Conservation (phyloP, 2,113 vertebrate species). For the Sprattus sprattus region DNA sequence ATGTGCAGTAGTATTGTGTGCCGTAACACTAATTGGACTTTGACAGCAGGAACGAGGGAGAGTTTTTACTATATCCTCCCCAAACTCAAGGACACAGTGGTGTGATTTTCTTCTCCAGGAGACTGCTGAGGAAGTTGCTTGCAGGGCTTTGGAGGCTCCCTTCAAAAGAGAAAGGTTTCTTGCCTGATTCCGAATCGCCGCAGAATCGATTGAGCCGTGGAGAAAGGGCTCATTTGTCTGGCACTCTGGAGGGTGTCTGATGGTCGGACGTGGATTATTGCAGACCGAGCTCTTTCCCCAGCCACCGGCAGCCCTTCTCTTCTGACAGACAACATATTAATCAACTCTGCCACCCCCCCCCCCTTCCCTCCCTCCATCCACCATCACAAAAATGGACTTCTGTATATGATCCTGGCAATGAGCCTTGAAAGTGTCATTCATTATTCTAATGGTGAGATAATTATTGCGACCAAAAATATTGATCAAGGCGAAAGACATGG, state of each 20-base stretch:
- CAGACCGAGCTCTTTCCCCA: constrained; percentile 13
- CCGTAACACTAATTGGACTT: neutral
- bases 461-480: constrained; percentile 67
- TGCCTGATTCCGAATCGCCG: neutral
- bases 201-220: constrained; percentile 54
- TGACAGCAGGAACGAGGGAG: neutral
- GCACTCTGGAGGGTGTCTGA: constrained; percentile 52
- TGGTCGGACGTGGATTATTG: constrained; percentile 54
- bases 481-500: constrained; percentile 54
- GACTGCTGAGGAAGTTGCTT: constrained; percentile 25
- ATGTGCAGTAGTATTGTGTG: neutral
- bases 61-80: neutral
- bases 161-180: constrained; percentile 40
- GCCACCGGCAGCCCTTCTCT: constrained; percentile 33
- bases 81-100: neutral
- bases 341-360: constrained; percentile 49
- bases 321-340: constrained; percentile 60
- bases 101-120: neutral
- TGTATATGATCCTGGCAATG: constrained; percentile 59
- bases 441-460: constrained; percentile 65
- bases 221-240: constrained; percentile 59
- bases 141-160: constrained; percentile 46
- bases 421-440: constrained; percentile 72
- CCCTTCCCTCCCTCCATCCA: constrained; percentile 8
- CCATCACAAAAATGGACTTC: constrained; percentile 41